Conservation (phyloP, 2,888 invertebrate species). For the Dasypolia templi region DNA sequence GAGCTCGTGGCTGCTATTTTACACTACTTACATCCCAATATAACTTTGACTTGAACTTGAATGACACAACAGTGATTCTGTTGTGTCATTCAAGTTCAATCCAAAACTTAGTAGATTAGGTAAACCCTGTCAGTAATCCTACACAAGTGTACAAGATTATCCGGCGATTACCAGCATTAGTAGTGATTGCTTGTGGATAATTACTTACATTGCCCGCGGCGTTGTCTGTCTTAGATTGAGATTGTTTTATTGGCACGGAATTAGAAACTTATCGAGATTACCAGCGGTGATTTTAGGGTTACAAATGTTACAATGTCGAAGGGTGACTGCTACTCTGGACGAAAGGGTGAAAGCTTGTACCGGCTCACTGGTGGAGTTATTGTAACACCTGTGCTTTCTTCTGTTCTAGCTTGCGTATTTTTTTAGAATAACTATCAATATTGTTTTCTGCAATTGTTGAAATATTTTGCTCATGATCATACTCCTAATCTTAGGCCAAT, state of each 20-base stretch:
- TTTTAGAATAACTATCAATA: background rate
- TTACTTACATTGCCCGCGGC: slow-evolving; percentile 47
- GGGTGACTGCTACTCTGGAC: slow-evolving; percentile 1
- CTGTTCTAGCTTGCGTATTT: background rate
- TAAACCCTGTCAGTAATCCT: slow-evolving; percentile 13
- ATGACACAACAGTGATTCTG: no score
- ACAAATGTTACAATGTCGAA: no score
- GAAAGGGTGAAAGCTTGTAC: background rate
- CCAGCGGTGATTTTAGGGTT: background rate
- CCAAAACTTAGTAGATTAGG: slow-evolving; percentile 12
- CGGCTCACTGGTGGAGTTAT: background rate
- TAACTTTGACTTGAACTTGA: no score
- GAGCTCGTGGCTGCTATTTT: background rate
- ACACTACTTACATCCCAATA: background rate
- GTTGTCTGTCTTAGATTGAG: slow-evolving; percentile 6
- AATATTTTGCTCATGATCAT: no score
- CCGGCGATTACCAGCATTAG: slow-evolving; percentile 36
- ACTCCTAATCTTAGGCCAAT: background rate
- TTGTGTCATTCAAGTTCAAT: background rate
- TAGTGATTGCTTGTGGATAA: slow-evolving; percentile 56
- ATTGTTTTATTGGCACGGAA: slow-evolving; percentile 50
- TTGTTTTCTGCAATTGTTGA: background rate
- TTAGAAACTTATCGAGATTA: slow-evolving; percentile 46
- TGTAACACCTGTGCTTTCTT: background rate
- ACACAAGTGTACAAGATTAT: slow-evolving; percentile 15